A percentile compares a stretch with the other conserved stretches of the same genome.
These are phyloP conservation scores for Brachyhypopomus occidentalis DNA, from an alignment of 2,113 vertebrate genomes.

Conservation along the genomic window DNA sequence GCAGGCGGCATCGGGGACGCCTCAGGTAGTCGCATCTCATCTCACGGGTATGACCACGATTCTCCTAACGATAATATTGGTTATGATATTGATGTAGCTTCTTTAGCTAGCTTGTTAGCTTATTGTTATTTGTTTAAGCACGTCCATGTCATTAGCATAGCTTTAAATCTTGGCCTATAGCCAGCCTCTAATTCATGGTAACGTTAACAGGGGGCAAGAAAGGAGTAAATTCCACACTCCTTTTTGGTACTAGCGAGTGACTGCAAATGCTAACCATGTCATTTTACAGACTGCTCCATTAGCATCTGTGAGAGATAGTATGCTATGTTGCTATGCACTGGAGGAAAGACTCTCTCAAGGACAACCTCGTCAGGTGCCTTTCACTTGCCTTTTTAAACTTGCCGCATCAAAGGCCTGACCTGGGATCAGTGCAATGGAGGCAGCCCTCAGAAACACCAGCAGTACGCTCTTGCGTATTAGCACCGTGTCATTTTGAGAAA, in stretches of 20 bases:
- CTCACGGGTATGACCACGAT: conserved; percentile 75
- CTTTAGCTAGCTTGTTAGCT: conserved; percentile 65
- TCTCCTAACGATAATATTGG: conserved; percentile 60
- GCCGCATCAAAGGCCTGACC: no score
- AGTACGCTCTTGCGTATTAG: no score
- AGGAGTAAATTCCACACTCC: conserved; percentile 29
- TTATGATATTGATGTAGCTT: conserved; percentile 68
- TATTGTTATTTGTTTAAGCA: conserved; percentile 30
- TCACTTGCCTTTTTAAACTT: no score
- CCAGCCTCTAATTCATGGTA: conserved; percentile 53
- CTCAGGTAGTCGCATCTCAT: conserved; percentile 79
- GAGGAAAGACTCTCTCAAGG: no score
- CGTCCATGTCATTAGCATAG: conserved; percentile 57
- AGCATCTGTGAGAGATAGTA: no score
- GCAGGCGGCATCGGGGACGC: conserved; percentile 68
- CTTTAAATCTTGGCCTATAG: conserved; percentile 56
- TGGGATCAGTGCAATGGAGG: no score
- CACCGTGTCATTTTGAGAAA: no score
- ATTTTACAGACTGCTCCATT: conserved; percentile 1
- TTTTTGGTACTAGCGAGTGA: conserved; percentile 53
- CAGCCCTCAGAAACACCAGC: no score
- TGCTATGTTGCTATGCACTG: no score
- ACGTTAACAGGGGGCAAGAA: conserved; percentile 57
- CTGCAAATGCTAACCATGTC: conserved; percentile 91
- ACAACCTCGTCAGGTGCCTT: no score